A percentile compares a stretch with the other conserved stretches of the same genome.
Conservation (phyloP, 2,113 vertebrate species). For the Reinhardtius hippoglossoides region DNA sequence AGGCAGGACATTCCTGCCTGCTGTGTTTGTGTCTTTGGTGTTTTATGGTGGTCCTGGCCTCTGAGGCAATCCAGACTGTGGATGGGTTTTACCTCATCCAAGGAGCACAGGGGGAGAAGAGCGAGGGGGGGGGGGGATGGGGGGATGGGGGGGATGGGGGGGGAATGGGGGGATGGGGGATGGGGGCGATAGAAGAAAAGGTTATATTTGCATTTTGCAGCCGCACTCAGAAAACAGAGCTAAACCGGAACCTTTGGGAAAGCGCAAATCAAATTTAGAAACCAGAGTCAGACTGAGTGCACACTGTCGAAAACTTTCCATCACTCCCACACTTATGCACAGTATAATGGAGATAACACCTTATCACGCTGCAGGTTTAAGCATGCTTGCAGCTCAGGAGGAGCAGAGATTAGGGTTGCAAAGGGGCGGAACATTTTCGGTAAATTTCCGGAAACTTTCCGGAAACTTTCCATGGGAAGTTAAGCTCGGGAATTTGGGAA, state of each 20-base stretch:
- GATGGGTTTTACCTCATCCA: slow-evolving; percentile 48
- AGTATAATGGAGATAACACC: not conserved
- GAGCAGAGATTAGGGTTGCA: too few species aligned
- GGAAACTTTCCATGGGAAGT: too few species aligned
- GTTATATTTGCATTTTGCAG: slow-evolving; percentile 59
- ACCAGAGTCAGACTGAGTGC: slow-evolving; percentile 5
- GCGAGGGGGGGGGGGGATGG: not conserved
- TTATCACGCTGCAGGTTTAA: not conserved
- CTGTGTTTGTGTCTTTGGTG: slow-evolving; percentile 71
- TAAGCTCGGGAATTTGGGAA: too few species aligned
- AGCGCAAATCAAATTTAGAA: slow-evolving; percentile 25
- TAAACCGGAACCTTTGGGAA: slow-evolving; percentile 14
- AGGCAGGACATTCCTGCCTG: slow-evolving; percentile 77
- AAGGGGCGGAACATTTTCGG: too few species aligned
- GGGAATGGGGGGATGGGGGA: not conserved
- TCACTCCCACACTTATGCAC: slow-evolving; percentile 12
- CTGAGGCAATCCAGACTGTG: slow-evolving; percentile 38
- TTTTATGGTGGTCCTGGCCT: slow-evolving; percentile 63
- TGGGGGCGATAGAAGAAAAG: slow-evolving; percentile 6
- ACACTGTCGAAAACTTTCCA: slow-evolving; percentile 1
- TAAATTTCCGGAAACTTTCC: too few species aligned
- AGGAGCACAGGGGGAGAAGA: slow-evolving; percentile 4
- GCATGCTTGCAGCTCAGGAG: not conserved
- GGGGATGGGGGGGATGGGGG: not conserved
- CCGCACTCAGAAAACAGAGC: slow-evolving; percentile 30